Evolutionary conservation across 1,140 invertebrate species (phyloP), one percentile per base, ranked within the genome.

Genomic region (Anoplophora glabripennis): DNA sequence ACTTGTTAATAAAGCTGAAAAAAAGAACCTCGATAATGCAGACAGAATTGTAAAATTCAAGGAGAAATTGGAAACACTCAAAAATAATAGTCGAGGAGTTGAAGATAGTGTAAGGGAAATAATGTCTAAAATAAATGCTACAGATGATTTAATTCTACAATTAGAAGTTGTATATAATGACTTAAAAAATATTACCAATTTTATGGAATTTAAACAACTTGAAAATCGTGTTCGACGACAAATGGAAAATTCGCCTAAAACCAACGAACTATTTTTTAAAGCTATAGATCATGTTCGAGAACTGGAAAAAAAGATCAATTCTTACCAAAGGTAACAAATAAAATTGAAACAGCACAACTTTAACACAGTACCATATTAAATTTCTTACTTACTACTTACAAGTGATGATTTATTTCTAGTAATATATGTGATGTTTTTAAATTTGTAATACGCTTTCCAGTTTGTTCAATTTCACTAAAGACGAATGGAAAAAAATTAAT

Each of bases 401-500:
- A 42, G 17, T 14, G 2, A 42, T 9, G 12, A 42, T 42, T 28
- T 28, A 28, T 28, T 28, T 28, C 21, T n/a, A n/a, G n/a, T n/a
- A n/a, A n/a, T n/a, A 28, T 28, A n/a, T 9, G 10, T 17, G 7
- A n/a, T 41, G 7, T 38, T 48, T 46, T 28, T 55, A 12, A n/a
- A 46, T 36, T 34, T 51, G 14, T 7, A 9, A 33, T 7, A 34
- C 44, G 36, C 47, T 57, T 69, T 76, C 40, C 68, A 89, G 88
- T 54, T 68, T 87, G 56, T 89, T 91, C 70, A 83, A 84, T 59
- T 87, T 87, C 1, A 80, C 83, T 35, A 79, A 82, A 37, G 81
- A 84, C 48, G 85, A 89, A 14, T 84, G 84, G 12, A 82, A 83
- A 59, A 86, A 89, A 14, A 74, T 93, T 33, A 81, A 84, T 67